Evolutionary conservation across 64 coral and sea anemone genomes (phyloP), one percentile per base, ranked within the genome.

Genomic region (Acropora tenuis): DNA sequence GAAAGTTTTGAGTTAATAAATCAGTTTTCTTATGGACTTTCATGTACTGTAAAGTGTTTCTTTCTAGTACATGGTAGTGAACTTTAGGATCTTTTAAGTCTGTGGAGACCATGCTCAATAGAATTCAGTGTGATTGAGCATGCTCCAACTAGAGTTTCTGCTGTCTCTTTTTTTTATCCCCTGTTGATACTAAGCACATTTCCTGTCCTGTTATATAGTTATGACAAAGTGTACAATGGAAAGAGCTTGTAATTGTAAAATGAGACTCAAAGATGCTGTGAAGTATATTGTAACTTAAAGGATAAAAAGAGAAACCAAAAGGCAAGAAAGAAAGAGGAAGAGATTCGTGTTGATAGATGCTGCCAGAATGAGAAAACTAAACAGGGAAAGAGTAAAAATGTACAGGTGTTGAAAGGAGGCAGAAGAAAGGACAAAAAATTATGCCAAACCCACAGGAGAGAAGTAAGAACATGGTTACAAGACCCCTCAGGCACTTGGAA

Each of bases 401-500:
- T 78, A 10, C 76, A 77, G 43, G 45, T 2, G 10, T 48, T 3
- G 75, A 77, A 77, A 77, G 45, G 47, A 78, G 74, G 47, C 13
- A 78, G 76, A 50, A 48, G 45, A 48, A 50, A 61, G 1, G 58
- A 12, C 1, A 61, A 61, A 61, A 61, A 61, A 13, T 61, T 5
- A 61, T 61, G 13, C 47, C 41, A 76, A 76, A 43, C 13, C 47
- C 12, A 16, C 43, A 76, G 74, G 41, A 47, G 10, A 17, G 47
- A 50, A 50, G n/a, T 45, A 78, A 50, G 76, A 50, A 78, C 45
- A 11, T 18, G 76, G 2, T 49, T 78, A 78, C 76, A 50, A 78
- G 76, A 78, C 46, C 15, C 76, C 76, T 78, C 76, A 78, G 47
- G 76, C 76, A 50, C 76, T 78, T 50, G 47, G 76, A 50, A 78